Evolutionary conservation across 2,797 vertebrate genomes (phyloP), one percentile per base, ranked within the genome.

Genomic region (Anomalospiza imberbis): DNA sequence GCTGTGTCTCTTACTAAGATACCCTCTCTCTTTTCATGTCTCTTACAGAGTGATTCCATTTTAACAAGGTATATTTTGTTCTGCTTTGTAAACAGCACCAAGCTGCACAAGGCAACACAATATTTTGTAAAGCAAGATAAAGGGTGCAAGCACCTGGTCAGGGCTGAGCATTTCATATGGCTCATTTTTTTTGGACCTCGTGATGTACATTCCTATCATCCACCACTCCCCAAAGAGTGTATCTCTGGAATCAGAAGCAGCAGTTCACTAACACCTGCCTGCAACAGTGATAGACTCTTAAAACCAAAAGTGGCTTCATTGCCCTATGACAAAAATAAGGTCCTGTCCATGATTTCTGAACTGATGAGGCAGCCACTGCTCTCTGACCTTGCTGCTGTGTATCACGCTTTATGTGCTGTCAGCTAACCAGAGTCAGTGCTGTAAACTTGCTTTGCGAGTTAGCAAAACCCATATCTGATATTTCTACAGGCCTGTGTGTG

Each of bases 101-200:
- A 61, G 51, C 40, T 76, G 47, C 40, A 42, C 7, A 26, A 85
- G 45, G 36, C 61, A 63, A 17, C 3, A 9, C 5, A 34, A 26
- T 44, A 48, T n/a, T 25, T 75, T 67, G 10, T 57, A 78, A 81
- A 44, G 51, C 17, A 36, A 72, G 54, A 67, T 24, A 84, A 53
- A 18, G 10, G 9, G 3, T 36, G 34, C 0, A 13, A 78, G 31
- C 5, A 92, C 36, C 54, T 88, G 1, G 0, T 58, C 58, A 42
- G 7, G 57, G 25, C 32, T n/a, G 32, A 83, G 45, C 10, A 32
- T 50, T 67, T 80, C 29, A 31, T 6, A 2, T 9, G 3, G 36
- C 26, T 80, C 29, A 1, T 25, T 32, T 36, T 40, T 21, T 62
- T 21, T 62, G 21, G 24, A 77, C 24, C 11, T 88, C 4, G 1